A percentile compares a stretch with the other conserved stretches of the same genome.
phyloP scores from a whole-genome alignment of 2,888 invertebrate species.

The Laothoe populi region DNA sequence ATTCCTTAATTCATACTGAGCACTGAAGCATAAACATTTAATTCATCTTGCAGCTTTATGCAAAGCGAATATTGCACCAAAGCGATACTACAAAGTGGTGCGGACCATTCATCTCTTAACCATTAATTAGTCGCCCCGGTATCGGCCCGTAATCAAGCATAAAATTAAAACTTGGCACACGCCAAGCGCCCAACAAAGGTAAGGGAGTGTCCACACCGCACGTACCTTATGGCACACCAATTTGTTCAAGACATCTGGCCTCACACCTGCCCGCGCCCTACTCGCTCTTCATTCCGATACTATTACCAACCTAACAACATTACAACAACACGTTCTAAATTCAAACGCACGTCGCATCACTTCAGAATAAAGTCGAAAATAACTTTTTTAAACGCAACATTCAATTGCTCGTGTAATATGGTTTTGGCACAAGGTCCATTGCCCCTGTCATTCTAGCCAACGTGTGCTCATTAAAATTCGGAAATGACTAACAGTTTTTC shows the following conservation, averaged over 20 bases:
- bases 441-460: conserved; percentile 72
- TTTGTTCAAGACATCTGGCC: conserved; percentile 84
- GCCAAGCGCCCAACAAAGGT: conserved; percentile 71
- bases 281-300: conserved; percentile 66
- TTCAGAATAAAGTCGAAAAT: conserved; percentile 47
- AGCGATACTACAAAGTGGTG: conserved; percentile 49
- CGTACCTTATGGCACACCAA: conserved; percentile 81
- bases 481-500: conserved; percentile 80
- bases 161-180: conserved; percentile 85
- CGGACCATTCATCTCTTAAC: conserved; percentile 68
- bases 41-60: conserved; percentile 15
- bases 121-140: conserved; percentile 78
- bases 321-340: conserved; percentile 33
- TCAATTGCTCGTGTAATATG: conserved; percentile 57
- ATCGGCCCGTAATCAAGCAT: conserved; percentile 79
- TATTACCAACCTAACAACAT: conserved; percentile 36
- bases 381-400: conserved; percentile 33
- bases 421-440: conserved; percentile 76
- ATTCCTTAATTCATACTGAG: too few relatives aligned
- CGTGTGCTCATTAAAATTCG: conserved; percentile 76
- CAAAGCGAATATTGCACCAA: conserved; percentile 48
- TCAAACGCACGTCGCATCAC: conserved; percentile 33
- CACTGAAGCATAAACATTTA: too few relatives aligned
- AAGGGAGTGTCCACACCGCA: conserved; percentile 77
- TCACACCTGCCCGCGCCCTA: conserved; percentile 78